Evolutionary conservation across 2,888 invertebrate species (phyloP).

Genomic region (Dascillus cervinus): DNA sequence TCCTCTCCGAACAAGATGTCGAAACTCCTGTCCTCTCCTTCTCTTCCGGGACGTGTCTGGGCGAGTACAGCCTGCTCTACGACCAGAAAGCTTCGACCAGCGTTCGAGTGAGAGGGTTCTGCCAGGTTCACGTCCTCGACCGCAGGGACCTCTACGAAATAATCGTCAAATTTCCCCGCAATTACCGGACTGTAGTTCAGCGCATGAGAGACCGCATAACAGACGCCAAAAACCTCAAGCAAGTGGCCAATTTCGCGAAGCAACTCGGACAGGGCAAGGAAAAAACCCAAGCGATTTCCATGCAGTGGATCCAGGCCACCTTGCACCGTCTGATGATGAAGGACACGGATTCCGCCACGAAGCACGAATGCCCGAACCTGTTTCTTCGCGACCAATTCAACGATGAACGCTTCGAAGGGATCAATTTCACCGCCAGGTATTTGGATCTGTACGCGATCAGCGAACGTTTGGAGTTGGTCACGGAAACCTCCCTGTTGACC

Average conservation of each 20-base stretch:
- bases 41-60: slow-evolving; percentile 22
- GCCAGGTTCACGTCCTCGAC: slow-evolving; percentile 18
- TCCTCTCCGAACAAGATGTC: slow-evolving; percentile 23
- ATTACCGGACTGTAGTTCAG: background rate
- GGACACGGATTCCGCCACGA: slow-evolving; percentile 7
- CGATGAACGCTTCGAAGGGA: slow-evolving; percentile 7
- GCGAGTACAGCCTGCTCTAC: slow-evolving; percentile 18
- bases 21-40: slow-evolving; percentile 24
- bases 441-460: slow-evolving; percentile 16
- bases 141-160: slow-evolving; percentile 14
- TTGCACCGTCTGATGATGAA: slow-evolving; percentile 17
- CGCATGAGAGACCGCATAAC: background rate
- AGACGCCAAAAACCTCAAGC: background rate
- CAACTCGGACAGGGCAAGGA: background rate
- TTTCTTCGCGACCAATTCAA: slow-evolving; percentile 14
- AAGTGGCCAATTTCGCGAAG: background rate
- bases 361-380: slow-evolving; percentile 16
- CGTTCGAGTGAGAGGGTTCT: slow-evolving; percentile 20
- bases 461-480: slow-evolving; percentile 12
- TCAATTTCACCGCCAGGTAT: slow-evolving; percentile 12
- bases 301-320: slow-evolving; percentile 17
- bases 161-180: slow-evolving; percentile 9
- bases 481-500: slow-evolving; percentile 16
- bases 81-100: slow-evolving; percentile 17
- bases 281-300: slow-evolving; percentile 8